Percentiles rank a stretch among this genome's conserved stretches.
These are phyloP conservation scores for Tetranychus cinnabarinus DNA, from an alignment of 1,140 invertebrate genomes.

Conservation along the genomic window DNA sequence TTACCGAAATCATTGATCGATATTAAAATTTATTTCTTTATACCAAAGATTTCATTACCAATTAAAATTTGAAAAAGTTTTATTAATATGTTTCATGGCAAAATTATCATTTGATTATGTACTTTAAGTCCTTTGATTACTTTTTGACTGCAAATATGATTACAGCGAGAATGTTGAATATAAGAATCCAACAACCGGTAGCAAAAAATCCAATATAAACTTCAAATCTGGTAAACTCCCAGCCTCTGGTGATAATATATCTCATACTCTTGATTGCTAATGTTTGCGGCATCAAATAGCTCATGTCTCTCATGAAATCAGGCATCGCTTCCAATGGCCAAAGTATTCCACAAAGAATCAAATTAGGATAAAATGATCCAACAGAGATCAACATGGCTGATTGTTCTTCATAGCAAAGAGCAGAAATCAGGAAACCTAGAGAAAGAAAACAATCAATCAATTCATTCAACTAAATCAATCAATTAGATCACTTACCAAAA, in stretches of 20 bases:
- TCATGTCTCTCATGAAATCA: slow-evolving; percentile 46
- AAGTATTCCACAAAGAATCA: slow-evolving; percentile 54
- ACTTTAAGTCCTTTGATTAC: background rate
- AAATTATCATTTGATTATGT: too few species aligned
- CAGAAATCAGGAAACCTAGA: slow-evolving; percentile 1
- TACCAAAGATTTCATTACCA: too few species aligned
- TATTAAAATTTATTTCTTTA: too few species aligned
- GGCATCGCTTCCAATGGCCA: slow-evolving; percentile 88
- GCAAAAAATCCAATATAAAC: slow-evolving; percentile 3
- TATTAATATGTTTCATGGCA: too few species aligned
- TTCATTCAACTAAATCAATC: background rate
- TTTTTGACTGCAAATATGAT: background rate
- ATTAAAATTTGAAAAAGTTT: too few species aligned
- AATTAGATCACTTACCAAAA: background rate
- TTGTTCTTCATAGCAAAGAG: slow-evolving; percentile 30
- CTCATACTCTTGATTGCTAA: slow-evolving; percentile 66
- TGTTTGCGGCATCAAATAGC: slow-evolving; percentile 60
- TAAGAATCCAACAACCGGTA: background rate
- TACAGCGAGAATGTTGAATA: background rate
- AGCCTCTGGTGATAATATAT: slow-evolving; percentile 49
- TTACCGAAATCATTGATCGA: too few species aligned
- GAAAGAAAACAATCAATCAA: background rate
- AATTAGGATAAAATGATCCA: slow-evolving; percentile 71
- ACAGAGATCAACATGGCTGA: slow-evolving; percentile 73
- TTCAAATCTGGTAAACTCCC: slow-evolving; percentile 22